phyloP scores from a whole-genome alignment of 2,888 invertebrate genomes.

The Arge pagana region DNA sequence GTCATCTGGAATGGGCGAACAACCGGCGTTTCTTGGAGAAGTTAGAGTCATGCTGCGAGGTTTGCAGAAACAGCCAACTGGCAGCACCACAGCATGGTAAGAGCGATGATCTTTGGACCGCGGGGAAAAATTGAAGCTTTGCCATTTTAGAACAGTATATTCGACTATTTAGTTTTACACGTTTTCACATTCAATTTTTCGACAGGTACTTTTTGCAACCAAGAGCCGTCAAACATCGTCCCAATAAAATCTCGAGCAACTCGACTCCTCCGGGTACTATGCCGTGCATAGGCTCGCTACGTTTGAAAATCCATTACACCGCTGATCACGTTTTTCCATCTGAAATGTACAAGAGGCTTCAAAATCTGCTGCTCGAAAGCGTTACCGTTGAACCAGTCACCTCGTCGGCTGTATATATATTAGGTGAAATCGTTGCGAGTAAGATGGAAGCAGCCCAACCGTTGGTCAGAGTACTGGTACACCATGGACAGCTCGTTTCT shows the following conservation, averaged over 20 bases:
- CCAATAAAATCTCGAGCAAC: constrained; percentile 62
- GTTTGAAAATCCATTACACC: constrained; percentile 85
- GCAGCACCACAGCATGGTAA: constrained; percentile 77
- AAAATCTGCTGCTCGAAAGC: constrained; percentile 77
- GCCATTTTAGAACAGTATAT: background rate
- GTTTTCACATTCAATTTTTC: constrained; percentile 18
- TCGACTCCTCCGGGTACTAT: constrained; percentile 78
- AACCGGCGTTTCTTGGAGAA: constrained; percentile 87
- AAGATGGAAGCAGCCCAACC: constrained; percentile 91
- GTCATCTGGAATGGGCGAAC: constrained; percentile 73
- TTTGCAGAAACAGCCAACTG: constrained; percentile 65
- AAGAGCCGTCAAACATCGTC: constrained; percentile 67
- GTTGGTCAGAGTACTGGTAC: constrained; percentile 82
- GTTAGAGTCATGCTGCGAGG: constrained; percentile 79
- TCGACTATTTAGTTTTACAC: background rate
- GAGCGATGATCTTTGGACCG: constrained; percentile 41
- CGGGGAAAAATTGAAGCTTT: background rate
- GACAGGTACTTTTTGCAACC: constrained; percentile 79
- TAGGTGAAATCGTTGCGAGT: constrained; percentile 84
- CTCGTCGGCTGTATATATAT: constrained; percentile 78
- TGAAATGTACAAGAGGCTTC: constrained; percentile 77
- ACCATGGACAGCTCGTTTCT: constrained; percentile 83
- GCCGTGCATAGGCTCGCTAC: constrained; percentile 78
- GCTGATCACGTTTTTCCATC: constrained; percentile 88
- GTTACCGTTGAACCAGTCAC: constrained; percentile 76